Evolutionary conservation across 2,797 vertebrate genomes (phyloP).

Genomic region (Poeciliopsis presidionis): DNA sequence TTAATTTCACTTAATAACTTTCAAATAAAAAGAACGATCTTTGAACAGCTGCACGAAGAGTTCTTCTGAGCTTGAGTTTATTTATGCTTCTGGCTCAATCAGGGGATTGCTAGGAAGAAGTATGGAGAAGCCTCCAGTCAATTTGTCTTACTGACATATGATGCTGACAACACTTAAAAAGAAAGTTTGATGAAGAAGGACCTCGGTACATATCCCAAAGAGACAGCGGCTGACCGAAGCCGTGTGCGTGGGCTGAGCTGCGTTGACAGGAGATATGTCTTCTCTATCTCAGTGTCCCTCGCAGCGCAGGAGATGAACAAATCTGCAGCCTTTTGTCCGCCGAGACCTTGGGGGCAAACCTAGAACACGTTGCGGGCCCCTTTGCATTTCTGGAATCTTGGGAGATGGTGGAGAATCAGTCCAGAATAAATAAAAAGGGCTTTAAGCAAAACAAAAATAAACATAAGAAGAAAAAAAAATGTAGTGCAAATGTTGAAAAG

Average conservation of each 20-base stretch:
- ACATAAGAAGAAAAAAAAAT: neutral
- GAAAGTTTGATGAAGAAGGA: conserved; percentile 78
- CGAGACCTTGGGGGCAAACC: conserved; percentile 62
- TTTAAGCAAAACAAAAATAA: conserved; percentile 13
- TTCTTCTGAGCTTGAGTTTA: conserved; percentile 50
- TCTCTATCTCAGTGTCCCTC: conserved; percentile 71
- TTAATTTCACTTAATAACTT: conserved; percentile 46
- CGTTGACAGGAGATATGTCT: conserved; percentile 79
- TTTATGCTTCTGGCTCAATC: conserved; percentile 71
- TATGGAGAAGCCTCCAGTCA: conserved; percentile 65
- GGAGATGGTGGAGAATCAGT: conserved; percentile 37
- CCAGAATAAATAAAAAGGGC: conserved; percentile 32
- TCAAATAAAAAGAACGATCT: conserved; percentile 45
- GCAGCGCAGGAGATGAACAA: conserved; percentile 68
- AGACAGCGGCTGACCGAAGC: conserved; percentile 74
- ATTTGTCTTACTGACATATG: conserved; percentile 75
- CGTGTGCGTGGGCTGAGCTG: conserved; percentile 68
- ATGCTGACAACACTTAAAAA: conserved; percentile 78
- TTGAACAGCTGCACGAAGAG: conserved; percentile 33
- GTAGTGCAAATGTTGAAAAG: conserved; percentile 8
- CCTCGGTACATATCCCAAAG: conserved; percentile 75
- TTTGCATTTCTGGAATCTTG: conserved; percentile 49
- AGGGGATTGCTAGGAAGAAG: conserved; percentile 51
- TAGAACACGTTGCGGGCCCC: conserved; percentile 53
- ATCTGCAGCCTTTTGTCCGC: conserved; percentile 66